Conservation (phyloP, 2,797 vertebrate species). For the Syngnathus rostellatus region DNA sequence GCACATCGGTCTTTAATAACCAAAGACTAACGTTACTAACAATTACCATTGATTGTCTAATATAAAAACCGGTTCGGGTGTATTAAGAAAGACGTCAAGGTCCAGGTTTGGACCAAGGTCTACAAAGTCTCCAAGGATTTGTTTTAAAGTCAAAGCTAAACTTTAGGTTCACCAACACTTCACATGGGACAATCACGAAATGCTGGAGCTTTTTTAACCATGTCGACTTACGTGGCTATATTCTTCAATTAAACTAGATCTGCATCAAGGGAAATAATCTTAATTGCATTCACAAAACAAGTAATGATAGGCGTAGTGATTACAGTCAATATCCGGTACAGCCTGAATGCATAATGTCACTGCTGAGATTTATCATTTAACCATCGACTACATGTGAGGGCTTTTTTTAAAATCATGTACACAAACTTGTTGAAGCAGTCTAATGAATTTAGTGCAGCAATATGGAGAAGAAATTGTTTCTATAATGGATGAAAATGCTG, state of each 20-base stretch:
- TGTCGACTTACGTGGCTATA: neutral
- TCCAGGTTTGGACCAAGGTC: neutral
- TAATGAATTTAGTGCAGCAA: neutral
- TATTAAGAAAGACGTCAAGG: neutral
- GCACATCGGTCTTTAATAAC: neutral
- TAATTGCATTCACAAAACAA: conserved; percentile 4
- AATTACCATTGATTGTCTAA: neutral
- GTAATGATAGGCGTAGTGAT: neutral
- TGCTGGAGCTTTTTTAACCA: neutral
- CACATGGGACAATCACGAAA: neutral
- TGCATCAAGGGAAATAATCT: conserved; percentile 6
- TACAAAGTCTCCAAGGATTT: neutral
- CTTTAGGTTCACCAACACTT: neutral
- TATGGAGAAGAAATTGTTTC: neutral
- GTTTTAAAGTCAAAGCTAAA: too few relatives aligned
- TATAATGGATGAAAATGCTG: conserved; percentile 19
- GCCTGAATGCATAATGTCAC: conserved; percentile 1
- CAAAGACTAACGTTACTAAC: neutral
- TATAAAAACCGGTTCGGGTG: neutral
- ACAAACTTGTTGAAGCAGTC: neutral
- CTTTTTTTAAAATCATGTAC: neutral
- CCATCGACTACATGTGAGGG: neutral
- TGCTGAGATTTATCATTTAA: conserved; percentile 2
- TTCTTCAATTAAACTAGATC: conserved; percentile 1
- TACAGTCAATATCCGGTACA: neutral